phyloP scores from a whole-genome alignment of 1,140 invertebrate species.

The Drosophila novamexicana region DNA sequence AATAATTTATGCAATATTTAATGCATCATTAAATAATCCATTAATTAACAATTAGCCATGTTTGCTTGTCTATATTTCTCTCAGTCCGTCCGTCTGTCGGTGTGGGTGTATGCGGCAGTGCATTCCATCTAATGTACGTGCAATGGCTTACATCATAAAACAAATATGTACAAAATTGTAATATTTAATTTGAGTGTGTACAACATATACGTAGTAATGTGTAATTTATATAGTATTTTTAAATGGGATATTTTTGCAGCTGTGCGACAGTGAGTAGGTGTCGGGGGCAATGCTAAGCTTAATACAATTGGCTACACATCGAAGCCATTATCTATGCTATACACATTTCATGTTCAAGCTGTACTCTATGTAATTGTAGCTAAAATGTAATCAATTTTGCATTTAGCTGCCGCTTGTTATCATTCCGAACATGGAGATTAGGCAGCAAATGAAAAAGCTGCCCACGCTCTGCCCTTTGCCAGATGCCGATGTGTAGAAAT shows the following conservation, averaged over 20 bases:
- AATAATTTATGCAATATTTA: conserved; percentile 72
- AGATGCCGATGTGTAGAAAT: conserved; percentile 61
- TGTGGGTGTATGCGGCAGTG: conserved; percentile 9
- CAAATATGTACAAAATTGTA: conserved; percentile 71
- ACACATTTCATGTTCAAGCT: conserved; percentile 51
- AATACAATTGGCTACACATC: conserved; percentile 46
- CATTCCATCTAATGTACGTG: conserved; percentile 52
- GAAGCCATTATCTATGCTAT: conserved; percentile 48
- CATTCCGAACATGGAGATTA: conserved; percentile 33
- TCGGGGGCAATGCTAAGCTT: conserved; percentile 34
- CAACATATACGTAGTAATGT: conserved; percentile 22
- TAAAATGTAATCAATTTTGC: conserved; percentile 32
- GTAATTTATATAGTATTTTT: conserved; percentile 34
- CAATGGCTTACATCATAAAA: conserved; percentile 65
- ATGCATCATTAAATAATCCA: conserved; percentile 79
- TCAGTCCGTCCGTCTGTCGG: conserved; percentile 6
- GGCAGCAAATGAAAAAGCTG: conserved; percentile 20
- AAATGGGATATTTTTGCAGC: conserved; percentile 51
- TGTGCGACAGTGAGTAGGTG: conserved; percentile 16
- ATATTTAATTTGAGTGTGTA: conserved; percentile 32
- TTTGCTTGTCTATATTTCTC: conserved; percentile 11
- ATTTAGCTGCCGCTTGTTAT: conserved; percentile 57
- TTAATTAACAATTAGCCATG: conserved; percentile 77
- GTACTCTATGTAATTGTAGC: conserved; percentile 19
- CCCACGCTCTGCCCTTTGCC: not conserved